Evolutionary conservation across 1,140 invertebrate species (phyloP), one percentile per base, ranked within the genome.

Genomic region (Meteorus sp.): DNA sequence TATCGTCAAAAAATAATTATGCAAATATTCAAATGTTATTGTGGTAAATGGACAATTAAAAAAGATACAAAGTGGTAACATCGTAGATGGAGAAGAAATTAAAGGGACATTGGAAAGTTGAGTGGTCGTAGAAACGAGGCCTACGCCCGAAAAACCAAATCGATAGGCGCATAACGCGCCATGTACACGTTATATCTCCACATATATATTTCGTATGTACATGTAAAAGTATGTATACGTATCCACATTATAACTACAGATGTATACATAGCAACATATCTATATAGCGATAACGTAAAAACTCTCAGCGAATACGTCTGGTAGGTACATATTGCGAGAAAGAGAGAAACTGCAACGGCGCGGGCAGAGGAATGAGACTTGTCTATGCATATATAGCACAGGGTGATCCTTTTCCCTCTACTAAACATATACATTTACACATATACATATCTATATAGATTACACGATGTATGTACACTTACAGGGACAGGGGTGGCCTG

Each of bases 101-200:
- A 45, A 43, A 37, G 35, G 6, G 54, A 44, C 27, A 35, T 22
- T 41, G 39, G 43, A 8, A 37, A 43, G 27, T 53, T 52, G 55
- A 25, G 31, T 25, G 69, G 67, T n/a, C 63, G 67, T 67, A 70
- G 72, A 73, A 76, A 76, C 70, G 70, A 75, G 68, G 69, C 71
- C 69, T 71, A 71, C 71, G 70, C 64, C 73, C 68, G 69, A 77
- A 76, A 76, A 77, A 76, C 66, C 70, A 67, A 77, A 78, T 78
- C 76, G 75, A 78, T 78, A 76, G 71, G 69, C 74, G 72, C 73
- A 70, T 72, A 72, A 69, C 68, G 61, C 47, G 35, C 64, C 61
- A n/a, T n/a, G 57, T 57, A 59, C 57, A 55, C 27, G 29, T 47
- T 56, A 59, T 60, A 60, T 61, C 23, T 13, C 5, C 35, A 7